A percentile compares a stretch with the other conserved stretches of the same genome.
Conservation (phyloP, 2,888 invertebrate species). For the Heliconius ismenius region DNA sequence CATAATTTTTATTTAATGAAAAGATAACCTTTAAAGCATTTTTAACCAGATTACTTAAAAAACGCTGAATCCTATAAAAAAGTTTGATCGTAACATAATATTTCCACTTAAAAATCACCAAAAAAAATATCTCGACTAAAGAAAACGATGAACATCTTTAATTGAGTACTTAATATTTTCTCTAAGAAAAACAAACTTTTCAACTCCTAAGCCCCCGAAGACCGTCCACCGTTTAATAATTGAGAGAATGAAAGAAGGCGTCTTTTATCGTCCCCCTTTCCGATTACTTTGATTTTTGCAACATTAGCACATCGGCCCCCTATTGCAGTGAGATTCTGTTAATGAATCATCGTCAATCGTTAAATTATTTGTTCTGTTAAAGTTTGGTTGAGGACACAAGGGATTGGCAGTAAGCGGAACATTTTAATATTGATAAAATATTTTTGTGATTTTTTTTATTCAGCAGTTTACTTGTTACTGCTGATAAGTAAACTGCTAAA, state of each 20-base stretch:
- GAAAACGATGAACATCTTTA: conserved; percentile 29
- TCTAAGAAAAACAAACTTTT: conserved; percentile 33
- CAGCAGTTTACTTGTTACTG: too few relatives aligned
- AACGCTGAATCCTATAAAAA: background rate
- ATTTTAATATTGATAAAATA: too few relatives aligned
- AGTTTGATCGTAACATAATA: conserved; percentile 6
- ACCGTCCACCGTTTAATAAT: conserved; percentile 34
- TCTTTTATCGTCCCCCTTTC: conserved; percentile 38
- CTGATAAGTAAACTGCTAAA: too few relatives aligned
- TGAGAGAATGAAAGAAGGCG: conserved; percentile 35
- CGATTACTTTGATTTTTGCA: conserved; percentile 52
- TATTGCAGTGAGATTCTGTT: conserved; percentile 67
- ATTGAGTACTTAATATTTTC: conserved; percentile 32
- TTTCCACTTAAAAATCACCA: conserved; percentile 12
- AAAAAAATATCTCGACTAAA: conserved; percentile 11
- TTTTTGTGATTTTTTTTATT: too few relatives aligned
- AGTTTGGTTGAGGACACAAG: conserved; percentile 48
- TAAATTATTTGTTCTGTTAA: conserved; percentile 60
- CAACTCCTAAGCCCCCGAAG: conserved; percentile 26
- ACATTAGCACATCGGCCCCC: conserved; percentile 51
- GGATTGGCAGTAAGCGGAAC: conserved; percentile 15
- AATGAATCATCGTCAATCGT: conserved; percentile 72
- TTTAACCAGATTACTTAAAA: conserved; percentile 1
- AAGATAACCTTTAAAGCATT: background rate
- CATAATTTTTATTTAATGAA: background rate